phyloP scores from a whole-genome alignment of 2,797 vertebrate genomes.

The Manis crassicaudata region DNA sequence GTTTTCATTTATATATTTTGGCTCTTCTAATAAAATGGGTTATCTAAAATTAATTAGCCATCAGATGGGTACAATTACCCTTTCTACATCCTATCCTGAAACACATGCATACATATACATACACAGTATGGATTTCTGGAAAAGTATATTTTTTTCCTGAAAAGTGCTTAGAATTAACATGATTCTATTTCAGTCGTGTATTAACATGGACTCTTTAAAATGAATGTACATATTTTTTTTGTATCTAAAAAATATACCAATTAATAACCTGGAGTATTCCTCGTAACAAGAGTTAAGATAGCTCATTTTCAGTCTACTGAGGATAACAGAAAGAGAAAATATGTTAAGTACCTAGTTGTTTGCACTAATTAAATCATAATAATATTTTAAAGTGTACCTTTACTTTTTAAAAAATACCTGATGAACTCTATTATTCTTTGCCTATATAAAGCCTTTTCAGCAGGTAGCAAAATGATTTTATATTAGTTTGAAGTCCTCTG shows the following conservation, averaged over 20 bases:
- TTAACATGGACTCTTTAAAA: conserved; percentile 73
- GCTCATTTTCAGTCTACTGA: conserved; percentile 62
- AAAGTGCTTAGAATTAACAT: conserved; percentile 35
- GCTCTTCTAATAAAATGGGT: conserved; percentile 77
- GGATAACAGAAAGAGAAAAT: conserved; percentile 74
- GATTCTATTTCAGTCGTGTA: conserved; percentile 76
- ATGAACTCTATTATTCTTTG: background rate
- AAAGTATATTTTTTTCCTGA: background rate
- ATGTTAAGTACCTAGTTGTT: conserved; percentile 63
- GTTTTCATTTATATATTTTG: conserved; percentile 76
- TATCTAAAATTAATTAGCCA: conserved; percentile 73
- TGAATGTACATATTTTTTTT: conserved; percentile 67
- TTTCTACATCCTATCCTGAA: conserved; percentile 63
- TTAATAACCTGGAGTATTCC: conserved; percentile 42
- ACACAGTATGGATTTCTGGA: conserved; percentile 68
- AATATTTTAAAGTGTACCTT: conserved; percentile 25
- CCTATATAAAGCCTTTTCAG: background rate
- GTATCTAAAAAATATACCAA: conserved; percentile 56
- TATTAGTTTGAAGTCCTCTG: conserved; percentile 54
- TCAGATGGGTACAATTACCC: conserved; percentile 56
- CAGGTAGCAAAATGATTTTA: background rate
- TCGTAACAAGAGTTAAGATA: conserved; percentile 69
- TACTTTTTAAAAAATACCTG: background rate
- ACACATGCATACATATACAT: background rate
- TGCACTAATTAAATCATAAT: conserved; percentile 56